These are phyloP conservation scores for Colius striatus DNA, from an alignment of 2,113 vertebrate species.

Conservation along the genomic window DNA sequence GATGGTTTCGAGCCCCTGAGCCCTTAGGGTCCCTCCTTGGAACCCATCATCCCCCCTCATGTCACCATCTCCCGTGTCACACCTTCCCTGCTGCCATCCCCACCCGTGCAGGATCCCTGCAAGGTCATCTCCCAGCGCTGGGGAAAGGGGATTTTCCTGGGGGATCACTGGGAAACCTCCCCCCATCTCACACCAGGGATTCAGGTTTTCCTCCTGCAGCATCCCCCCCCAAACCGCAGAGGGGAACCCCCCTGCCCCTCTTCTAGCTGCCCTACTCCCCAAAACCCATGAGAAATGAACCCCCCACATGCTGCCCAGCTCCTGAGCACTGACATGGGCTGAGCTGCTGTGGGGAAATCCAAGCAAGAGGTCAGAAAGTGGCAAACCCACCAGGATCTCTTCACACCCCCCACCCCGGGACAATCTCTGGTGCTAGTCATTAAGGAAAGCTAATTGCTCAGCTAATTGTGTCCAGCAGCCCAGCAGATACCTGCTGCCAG, in stretches of 20 bases:
- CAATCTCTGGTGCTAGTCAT: neutral
- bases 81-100: no score
- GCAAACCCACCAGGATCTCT: accelerated
- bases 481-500: neutral
- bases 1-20: no score
- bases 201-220: no score
- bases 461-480: neutral
- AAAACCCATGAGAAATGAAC: neutral
- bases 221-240: neutral
- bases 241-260: no score
- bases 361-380: neutral
- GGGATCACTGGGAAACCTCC: neutral
- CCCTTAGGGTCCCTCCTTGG: neutral
- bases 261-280: no score
- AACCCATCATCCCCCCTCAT: accelerated
- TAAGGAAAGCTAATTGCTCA: neutral
- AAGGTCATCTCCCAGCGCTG: no score
- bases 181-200: no score
- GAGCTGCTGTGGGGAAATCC: neutral
- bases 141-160: neutral
- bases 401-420: accelerated
- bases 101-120: no score
- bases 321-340: neutral
- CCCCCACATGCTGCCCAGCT: neutral
- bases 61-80: neutral